Percentiles rank a stretch among this genome's conserved stretches.
Evolutionary conservation across 1,140 invertebrate genomes (phyloP).

Genomic region (Drosophila leontia): DNA sequence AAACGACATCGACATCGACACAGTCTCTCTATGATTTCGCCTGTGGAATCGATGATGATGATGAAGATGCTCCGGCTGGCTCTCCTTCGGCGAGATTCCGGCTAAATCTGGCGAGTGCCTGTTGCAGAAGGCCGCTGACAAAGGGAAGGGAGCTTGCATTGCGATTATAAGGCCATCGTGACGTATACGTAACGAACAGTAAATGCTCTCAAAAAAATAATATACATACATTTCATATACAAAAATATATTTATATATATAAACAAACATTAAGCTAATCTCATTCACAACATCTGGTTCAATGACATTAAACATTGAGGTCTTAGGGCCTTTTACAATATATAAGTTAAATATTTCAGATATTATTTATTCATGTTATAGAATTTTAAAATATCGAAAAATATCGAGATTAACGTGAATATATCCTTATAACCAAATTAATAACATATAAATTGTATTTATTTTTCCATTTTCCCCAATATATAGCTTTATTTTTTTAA

Average conservation of each 20-base stretch:
- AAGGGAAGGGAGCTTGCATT: slow-evolving; percentile 2
- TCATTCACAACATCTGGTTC: slow-evolving; percentile 2
- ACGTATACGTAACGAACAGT: slow-evolving; percentile 20
- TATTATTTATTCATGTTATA: no score
- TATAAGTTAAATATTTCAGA: no score
- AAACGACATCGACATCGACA: slow-evolving; percentile 7
- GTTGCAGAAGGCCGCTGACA: slow-evolving; percentile 61
- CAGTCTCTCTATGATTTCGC: slow-evolving; percentile 30
- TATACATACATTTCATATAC: neutral
- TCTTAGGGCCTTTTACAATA: neutral
- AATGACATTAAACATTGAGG: neutral
- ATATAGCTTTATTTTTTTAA: no score
- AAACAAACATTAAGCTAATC: neutral
- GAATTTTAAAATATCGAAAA: no score
- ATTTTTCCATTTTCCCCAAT: no score
- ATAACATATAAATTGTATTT: no score
- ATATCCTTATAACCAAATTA: no score
- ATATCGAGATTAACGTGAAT: no score
- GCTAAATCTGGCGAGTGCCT: slow-evolving; percentile 65
- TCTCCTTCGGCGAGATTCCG: slow-evolving; percentile 31
- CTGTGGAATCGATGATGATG: slow-evolving; percentile 49
- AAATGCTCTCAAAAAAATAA: slow-evolving; percentile 24
- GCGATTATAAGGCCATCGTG: slow-evolving; percentile 9
- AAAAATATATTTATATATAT: no score
- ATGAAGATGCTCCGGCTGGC: slow-evolving; percentile 33